A percentile compares a stretch with the other conserved stretches of the same genome.
Evolutionary conservation across 2,113 vertebrate genomes (phyloP).

Genomic region (Microcebus murinus): DNA sequence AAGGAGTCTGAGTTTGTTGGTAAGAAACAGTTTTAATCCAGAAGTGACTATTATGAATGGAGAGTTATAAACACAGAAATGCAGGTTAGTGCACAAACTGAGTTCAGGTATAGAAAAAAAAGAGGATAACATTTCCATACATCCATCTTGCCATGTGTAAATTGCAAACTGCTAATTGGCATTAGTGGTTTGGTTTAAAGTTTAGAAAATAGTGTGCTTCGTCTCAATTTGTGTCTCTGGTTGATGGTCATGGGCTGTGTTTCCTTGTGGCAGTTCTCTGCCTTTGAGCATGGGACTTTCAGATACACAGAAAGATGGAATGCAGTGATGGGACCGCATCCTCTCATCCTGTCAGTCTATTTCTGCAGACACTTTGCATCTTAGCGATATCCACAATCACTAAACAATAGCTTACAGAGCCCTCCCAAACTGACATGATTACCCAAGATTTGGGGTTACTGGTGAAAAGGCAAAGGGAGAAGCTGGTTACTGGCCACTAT

Average conservation of each 20-base stretch:
- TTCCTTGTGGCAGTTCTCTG: neutral
- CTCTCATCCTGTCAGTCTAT: neutral
- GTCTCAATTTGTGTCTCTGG: neutral
- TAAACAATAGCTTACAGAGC: neutral
- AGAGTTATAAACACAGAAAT: neutral
- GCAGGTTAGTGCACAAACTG: neutral
- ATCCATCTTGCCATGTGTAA: neutral
- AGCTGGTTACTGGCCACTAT: neutral
- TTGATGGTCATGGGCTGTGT: neutral
- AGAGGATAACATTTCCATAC: neutral
- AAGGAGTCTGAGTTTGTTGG: neutral
- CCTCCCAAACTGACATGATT: neutral
- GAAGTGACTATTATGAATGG: neutral
- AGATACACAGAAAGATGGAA: neutral
- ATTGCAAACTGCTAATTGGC: neutral
- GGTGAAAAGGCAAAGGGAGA: neutral
- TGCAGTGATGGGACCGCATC: neutral
- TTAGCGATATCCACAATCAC: neutral
- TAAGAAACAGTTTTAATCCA: neutral
- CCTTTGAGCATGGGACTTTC: neutral
- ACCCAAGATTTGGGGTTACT: neutral
- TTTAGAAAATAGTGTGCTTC: neutral
- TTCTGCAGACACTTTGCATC: neutral
- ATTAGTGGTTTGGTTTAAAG: neutral
- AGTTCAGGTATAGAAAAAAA: neutral